Conservation (phyloP, 2,888 invertebrate genomes). For the Caenorhabditis wallacei region DNA sequence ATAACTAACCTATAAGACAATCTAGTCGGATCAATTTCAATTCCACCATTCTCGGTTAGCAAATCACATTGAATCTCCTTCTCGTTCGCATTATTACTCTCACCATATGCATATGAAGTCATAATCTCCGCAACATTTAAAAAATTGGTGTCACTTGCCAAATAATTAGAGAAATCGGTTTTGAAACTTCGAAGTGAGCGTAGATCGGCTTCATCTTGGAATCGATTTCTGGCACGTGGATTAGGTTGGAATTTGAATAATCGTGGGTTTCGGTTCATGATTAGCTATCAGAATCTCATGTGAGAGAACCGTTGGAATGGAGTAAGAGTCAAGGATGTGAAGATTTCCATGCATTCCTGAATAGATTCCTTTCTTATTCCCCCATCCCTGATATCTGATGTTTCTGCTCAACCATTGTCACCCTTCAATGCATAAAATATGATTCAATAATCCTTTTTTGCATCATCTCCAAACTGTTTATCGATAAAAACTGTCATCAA, state of each 20-base stretch:
- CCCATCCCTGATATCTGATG: not conserved
- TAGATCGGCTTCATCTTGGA: slow-evolving; percentile 59
- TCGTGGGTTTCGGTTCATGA: slow-evolving; percentile 47
- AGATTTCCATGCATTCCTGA: slow-evolving; percentile 27
- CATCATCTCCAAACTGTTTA: slow-evolving; percentile 24
- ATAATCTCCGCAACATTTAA: slow-evolving; percentile 71
- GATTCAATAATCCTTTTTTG: not conserved
- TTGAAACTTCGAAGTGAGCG: slow-evolving; percentile 67
- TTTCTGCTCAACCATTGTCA: not conserved
- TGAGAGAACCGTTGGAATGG: not conserved
- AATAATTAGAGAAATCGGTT: slow-evolving; percentile 71
- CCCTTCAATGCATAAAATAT: not conserved
- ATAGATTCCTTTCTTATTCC: not conserved
- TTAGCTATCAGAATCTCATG: not conserved
- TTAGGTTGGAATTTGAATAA: slow-evolving; percentile 52
- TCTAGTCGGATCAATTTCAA: slow-evolving; percentile 77
- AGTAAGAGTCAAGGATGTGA: not conserved
- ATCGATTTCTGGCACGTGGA: slow-evolving; percentile 43
- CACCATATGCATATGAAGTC: slow-evolving; percentile 71
- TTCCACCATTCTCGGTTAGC: slow-evolving; percentile 77
- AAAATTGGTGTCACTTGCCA: slow-evolving; percentile 75
- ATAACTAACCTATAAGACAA: slow-evolving; percentile 72
- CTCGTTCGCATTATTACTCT: slow-evolving; percentile 73
- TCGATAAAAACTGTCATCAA: slow-evolving; percentile 16
- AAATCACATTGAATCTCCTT: slow-evolving; percentile 78